A percentile compares a stretch with the other conserved stretches of the same genome.
phyloP scores from a whole-genome alignment of 2,113 vertebrate genomes.

The Nycticryphes semicollaris region DNA sequence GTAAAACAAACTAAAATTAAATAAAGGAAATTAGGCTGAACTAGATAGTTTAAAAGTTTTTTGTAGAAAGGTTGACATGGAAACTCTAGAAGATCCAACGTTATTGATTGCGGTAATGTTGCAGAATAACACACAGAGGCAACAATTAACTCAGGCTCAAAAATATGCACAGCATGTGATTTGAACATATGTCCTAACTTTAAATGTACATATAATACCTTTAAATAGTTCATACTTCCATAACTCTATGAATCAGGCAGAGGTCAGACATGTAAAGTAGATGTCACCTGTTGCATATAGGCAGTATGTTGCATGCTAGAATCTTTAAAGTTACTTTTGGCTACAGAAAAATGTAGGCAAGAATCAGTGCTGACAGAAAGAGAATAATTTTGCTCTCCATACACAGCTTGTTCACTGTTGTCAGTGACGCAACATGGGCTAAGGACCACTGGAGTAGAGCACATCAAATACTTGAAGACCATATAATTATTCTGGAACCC shows the following conservation, averaged over 20 bases:
- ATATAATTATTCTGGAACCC: background rate
- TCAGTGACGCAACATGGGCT: background rate
- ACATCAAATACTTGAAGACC: background rate
- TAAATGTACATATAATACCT: background rate
- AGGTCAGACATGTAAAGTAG: background rate
- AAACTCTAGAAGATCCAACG: background rate
- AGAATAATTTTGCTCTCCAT: background rate
- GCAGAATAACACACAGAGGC: background rate
- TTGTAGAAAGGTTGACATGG: background rate
- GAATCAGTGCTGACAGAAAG: background rate
- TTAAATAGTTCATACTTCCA: background rate
- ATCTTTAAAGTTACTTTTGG: background rate
- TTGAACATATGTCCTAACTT: background rate
- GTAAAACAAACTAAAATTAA: background rate
- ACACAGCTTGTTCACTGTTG: background rate
- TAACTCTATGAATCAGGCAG: background rate
- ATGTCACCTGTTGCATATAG: background rate
- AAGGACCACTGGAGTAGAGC: background rate
- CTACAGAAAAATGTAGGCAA: background rate
- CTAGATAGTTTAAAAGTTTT: background rate
- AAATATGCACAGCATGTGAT: background rate
- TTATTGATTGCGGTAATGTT: background rate
- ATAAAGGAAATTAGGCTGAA: background rate
- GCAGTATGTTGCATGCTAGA: background rate
- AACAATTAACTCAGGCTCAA: background rate